A percentile compares a stretch with the other conserved stretches of the same genome.
These are phyloP conservation scores for Tetragnatha versicolor DNA, from an alignment of 1,140 invertebrate genomes.

Conservation along the genomic window DNA sequence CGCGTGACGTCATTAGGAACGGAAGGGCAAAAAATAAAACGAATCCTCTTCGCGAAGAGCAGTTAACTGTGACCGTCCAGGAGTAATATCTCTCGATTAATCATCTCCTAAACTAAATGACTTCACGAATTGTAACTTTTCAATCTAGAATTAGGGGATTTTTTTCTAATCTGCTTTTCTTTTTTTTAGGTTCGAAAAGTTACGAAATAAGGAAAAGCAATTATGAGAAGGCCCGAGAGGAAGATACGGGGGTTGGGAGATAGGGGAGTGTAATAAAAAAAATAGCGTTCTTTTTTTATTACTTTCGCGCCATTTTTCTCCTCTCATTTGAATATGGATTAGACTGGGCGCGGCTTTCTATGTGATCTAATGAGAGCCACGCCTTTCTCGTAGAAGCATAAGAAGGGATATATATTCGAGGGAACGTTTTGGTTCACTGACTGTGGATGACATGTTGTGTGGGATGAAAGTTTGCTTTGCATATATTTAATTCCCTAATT, in stretches of 20 bases:
- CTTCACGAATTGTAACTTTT: conserved; percentile 17
- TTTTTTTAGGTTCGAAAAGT: background rate
- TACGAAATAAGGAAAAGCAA: conserved; percentile 15
- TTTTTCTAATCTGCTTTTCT: conserved; percentile 1
- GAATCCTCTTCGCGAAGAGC: no score
- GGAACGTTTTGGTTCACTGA: background rate
- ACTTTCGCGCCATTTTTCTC: no score
- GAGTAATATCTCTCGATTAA: conserved; percentile 20
- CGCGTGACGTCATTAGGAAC: no score
- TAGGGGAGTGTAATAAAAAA: conserved; percentile 12
- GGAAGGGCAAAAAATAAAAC: no score
- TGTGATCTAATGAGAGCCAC: conserved; percentile 17
- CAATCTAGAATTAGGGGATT: conserved; percentile 25
- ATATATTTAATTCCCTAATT: no score
- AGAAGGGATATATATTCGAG: background rate
- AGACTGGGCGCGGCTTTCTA: conserved; percentile 8
- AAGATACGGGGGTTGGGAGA: background rate
- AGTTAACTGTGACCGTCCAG: no score
- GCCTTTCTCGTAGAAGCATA: background rate
- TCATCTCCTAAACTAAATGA: conserved; percentile 12
- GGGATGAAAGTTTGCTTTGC: background rate
- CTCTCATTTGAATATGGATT: conserved; percentile 30
- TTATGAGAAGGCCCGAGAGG: background rate
- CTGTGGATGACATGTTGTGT: background rate
- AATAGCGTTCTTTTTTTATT: no score